Evolutionary conservation across 2,888 invertebrate species (phyloP).

Genomic region (Tanytarsus gracilentus): DNA sequence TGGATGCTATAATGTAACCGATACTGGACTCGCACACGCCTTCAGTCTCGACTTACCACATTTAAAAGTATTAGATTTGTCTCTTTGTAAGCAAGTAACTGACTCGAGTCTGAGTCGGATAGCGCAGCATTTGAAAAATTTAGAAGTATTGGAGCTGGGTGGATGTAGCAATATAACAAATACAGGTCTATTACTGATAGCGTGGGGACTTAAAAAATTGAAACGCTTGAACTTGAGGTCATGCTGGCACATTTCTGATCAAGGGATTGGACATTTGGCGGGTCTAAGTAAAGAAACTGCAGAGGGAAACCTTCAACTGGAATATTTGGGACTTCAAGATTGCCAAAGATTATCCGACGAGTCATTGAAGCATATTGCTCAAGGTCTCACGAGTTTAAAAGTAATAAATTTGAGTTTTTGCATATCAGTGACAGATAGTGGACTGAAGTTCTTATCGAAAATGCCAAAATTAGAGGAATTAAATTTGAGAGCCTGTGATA

Average conservation of each 20-base stretch:
- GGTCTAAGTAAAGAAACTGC: conserved; percentile 57
- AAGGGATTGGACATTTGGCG: conserved; percentile 78
- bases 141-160: conserved; percentile 80
- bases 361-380: conserved; percentile 73
- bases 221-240: conserved; percentile 79
- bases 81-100: conserved; percentile 91
- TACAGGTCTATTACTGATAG: conserved; percentile 73
- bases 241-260: conserved; percentile 87
- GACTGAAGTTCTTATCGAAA: conserved; percentile 76
- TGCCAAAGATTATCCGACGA: conserved; percentile 91
- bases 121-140: conserved; percentile 72
- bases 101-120: conserved; percentile 79
- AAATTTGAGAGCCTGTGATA: conserved; percentile 86
- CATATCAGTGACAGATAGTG: conserved; percentile 87
- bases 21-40: conserved; percentile 72
- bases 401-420: conserved; percentile 90
- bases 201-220: conserved; percentile 78
- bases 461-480: conserved; percentile 76
- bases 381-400: conserved; percentile 69
- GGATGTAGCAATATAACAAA: conserved; percentile 89
- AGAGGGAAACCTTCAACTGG: conserved; percentile 64
- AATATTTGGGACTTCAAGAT: conserved; percentile 84
- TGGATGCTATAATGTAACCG: conserved; percentile 89
- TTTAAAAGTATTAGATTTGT: conserved; percentile 73
- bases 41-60: conserved; percentile 68